Evolutionary conservation across 2,797 vertebrate species (phyloP), one percentile per base, ranked within the genome.

Genomic region (Aulostomus chinensis): DNA sequence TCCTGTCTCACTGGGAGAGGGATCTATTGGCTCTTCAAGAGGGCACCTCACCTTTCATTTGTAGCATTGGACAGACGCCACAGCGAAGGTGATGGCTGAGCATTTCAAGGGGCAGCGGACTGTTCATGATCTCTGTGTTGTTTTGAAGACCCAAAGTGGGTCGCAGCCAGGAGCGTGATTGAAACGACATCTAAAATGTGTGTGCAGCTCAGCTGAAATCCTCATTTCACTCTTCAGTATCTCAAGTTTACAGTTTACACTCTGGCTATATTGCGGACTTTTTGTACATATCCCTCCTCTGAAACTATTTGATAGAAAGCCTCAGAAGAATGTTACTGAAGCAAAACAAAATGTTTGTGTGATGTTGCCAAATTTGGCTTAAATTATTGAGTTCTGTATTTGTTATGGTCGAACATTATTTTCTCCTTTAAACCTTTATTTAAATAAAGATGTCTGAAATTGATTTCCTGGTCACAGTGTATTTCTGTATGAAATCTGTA

Each of bases 331-430:
- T 79, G 61, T 80, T 53, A 60, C 46, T 69, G 52, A 52, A 68
- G 67, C 50, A 17, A 72, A 80, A 70, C 9, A 63, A 71, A 59
- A 56, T 69, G 53, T 79, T 58, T 71, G 48, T 85, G 55, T 70
- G 42, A 76, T 69, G 54, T 78, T 48, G 49, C 67, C 63, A 34
- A 5, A 76, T 60, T 51, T 42, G 74, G 59, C 45, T 64, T 80
- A 64, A 86, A 71, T 78, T 85, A 85, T 84, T 73, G 51, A 73
- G 34, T 78, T 78, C 66, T 84, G 80, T 75, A 80, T 78, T 82
- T 78, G 65, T 80, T 81, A 69, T 62, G 79, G 71, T 72, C 58
- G 60, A 59, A 59, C 9, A 35, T 47, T 78, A 68, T 73, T 72
- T 83, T 88, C 42, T 58, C 79, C 63, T 78, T 84, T 54, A 56